phyloP scores from a whole-genome alignment of 2,888 invertebrate species.

The Leptodirus hochenwartii region DNA sequence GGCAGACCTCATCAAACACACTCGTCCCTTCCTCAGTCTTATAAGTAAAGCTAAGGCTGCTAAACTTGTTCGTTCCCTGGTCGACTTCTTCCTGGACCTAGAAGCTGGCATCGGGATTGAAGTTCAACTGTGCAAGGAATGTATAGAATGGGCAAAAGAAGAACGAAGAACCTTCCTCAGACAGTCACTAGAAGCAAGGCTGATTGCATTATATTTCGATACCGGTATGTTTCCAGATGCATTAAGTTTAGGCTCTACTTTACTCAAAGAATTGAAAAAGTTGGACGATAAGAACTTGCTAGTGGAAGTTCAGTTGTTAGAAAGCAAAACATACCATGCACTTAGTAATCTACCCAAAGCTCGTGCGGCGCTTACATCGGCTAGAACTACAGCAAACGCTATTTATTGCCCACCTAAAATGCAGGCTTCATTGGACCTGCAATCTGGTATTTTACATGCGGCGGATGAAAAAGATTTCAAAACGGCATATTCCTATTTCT shows the following conservation, averaged over 20 bases:
- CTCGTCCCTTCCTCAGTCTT: conserved; percentile 82
- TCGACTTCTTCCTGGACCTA: conserved; percentile 93
- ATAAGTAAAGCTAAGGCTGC: conserved; percentile 99
- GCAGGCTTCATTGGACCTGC: conserved; percentile 92
- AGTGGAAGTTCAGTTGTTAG: conserved; percentile 94
- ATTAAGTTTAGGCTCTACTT: conserved; percentile 61
- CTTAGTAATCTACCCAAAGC: conserved; percentile 93
- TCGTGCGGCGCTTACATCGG: conserved; percentile 90
- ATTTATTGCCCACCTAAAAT: conserved; percentile 98
- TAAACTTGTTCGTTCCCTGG: conserved; percentile 88
- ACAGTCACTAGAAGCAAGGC: conserved; percentile 86
- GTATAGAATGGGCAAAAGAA: conserved; percentile 98
- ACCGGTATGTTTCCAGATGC: conserved; percentile 81
- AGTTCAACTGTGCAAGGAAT: conserved; percentile 85
- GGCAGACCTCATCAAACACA: conserved; percentile 83
- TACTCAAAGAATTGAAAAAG: conserved; percentile 92
- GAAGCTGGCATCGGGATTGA: conserved; percentile 94
- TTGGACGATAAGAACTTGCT: conserved; percentile 97
- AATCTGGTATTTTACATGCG: conserved; percentile 96
- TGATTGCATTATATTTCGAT: conserved; percentile 89
- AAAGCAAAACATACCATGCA: conserved; percentile 97
- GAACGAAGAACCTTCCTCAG: conserved; percentile 93
- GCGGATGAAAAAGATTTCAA: conserved; percentile 99
- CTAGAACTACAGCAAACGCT: conserved; percentile 97
- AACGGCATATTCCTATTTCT: conserved; percentile 98